These are phyloP conservation scores for Perodicticus potto DNA, from an alignment of 2,797 vertebrate species.

Conservation along the genomic window DNA sequence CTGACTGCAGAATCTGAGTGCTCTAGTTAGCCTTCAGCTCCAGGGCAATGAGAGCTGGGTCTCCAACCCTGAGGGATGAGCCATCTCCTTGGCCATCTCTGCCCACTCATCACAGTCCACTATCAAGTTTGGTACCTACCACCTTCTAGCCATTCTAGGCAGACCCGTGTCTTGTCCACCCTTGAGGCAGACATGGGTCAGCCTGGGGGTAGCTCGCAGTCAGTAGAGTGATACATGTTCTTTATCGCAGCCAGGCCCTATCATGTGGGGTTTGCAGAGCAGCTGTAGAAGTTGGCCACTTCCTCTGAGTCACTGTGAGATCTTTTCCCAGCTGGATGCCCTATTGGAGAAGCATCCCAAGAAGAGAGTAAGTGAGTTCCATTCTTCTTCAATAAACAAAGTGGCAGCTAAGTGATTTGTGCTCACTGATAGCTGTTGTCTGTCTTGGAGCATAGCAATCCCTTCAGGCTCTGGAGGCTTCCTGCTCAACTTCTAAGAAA, in stretches of 20 bases:
- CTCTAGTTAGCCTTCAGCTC: neutral
- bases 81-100: neutral
- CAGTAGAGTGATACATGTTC: neutral
- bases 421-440: conserved; percentile 14
- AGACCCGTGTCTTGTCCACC: neutral
- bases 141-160: no score
- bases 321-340: neutral
- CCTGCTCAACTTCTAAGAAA: conserved; percentile 59
- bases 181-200: neutral
- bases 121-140: rapidly evolving
- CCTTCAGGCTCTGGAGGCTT: conserved; percentile 63
- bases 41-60: neutral
- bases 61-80: neutral
- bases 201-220: neutral
- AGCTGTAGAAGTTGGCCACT: neutral
- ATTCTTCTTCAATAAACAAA: neutral
- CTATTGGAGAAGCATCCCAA: neutral
- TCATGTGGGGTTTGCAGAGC: neutral
- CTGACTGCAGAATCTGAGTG: neutral
- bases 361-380: neutral
- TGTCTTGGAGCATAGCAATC: conserved; percentile 46
- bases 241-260: neutral
- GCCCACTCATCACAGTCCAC: neutral
- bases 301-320: neutral
- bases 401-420: neutral